Evolutionary conservation across 2,888 invertebrate species (phyloP), one percentile per base, ranked within the genome.

Genomic region (Synanthedon vespiformis): DNA sequence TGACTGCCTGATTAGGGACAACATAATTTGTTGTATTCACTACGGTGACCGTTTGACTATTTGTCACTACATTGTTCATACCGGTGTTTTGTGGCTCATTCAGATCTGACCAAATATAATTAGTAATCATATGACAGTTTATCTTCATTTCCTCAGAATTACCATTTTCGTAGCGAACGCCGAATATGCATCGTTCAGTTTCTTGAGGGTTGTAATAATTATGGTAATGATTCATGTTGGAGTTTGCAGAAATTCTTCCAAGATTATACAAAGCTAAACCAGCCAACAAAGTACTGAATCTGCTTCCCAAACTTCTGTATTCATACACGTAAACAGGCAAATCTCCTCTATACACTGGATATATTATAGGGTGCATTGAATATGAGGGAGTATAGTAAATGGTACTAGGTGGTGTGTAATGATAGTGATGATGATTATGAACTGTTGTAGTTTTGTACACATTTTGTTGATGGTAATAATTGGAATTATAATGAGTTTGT

Each of bases 241-340:
- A 16, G 14, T 50, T 50, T 27, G 27, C n/a, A 12, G 54, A 34
- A 8, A 50, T 34, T n/a, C 54, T 47, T 40, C 59, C 60, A 1
- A 64, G 52, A 34, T 64, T 64, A 51, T 60, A 61, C 4, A 64
- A 54, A 4, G 61, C 59, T 4, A 64, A 51, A n/a, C 62, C 61
- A 34, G 62, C 53, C 18, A 64, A 51, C 13, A 64, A 51, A 14
- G 53, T 52, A 11, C 60, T 54, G 50, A 60, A 64, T 49, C 59
- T 59, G 18, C 56, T 60, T 1, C 54, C 51, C 1, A 62, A 61
- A 14, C 54, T 49, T 56, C 57, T 57, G 56, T 62, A 61, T 51
- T 61, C 54, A 22, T 58, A 61, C 1, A 62, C 61, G 50, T 61
- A 64, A 4, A 40, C n/a, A 2, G 63, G 62, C 4, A 56, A 56